Percentiles rank a stretch among this genome's conserved stretches.
These are phyloP conservation scores for Liolophura sinensis DNA, from an alignment of 1,140 invertebrate species.

Conservation along the genomic window DNA sequence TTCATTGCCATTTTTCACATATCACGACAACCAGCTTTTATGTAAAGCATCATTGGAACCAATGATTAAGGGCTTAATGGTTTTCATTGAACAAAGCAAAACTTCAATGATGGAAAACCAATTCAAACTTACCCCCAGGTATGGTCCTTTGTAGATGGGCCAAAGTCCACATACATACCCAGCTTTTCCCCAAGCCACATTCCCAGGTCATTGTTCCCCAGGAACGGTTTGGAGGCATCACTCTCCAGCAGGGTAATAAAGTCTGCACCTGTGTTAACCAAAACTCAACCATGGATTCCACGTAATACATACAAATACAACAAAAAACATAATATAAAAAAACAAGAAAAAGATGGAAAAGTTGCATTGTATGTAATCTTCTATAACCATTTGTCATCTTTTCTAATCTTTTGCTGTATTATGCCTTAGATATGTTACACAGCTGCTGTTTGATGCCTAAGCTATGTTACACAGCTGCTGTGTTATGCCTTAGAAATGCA, in stretches of 20 bases:
- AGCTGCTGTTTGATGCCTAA: too few relatives aligned
- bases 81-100: neutral
- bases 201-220: slow-evolving; percentile 59
- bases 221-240: slow-evolving; percentile 59
- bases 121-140: slow-evolving; percentile 57
- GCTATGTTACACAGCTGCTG: too few relatives aligned
- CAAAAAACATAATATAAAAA: neutral
- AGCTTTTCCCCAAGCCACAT: slow-evolving; percentile 57
- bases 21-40: too few relatives aligned
- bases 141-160: slow-evolving; percentile 57
- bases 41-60: neutral
- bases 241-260: slow-evolving; percentile 58
- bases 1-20: too few relatives aligned
- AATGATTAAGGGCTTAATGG: neutral
- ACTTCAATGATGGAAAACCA: too few relatives aligned
- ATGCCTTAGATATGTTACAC: too few relatives aligned
- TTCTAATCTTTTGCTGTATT: too few relatives aligned
- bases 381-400: neutral
- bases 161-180: slow-evolving; percentile 59
- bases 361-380: neutral
- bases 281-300: neutral
- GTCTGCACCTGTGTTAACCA: slow-evolving; percentile 49
- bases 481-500: too few relatives aligned
- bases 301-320: neutral
- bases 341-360: neutral